A percentile compares a stretch with the other conserved stretches of the same genome.
Conservation (phyloP, 2,888 invertebrate genomes). For the Sympetrum striolatum region DNA sequence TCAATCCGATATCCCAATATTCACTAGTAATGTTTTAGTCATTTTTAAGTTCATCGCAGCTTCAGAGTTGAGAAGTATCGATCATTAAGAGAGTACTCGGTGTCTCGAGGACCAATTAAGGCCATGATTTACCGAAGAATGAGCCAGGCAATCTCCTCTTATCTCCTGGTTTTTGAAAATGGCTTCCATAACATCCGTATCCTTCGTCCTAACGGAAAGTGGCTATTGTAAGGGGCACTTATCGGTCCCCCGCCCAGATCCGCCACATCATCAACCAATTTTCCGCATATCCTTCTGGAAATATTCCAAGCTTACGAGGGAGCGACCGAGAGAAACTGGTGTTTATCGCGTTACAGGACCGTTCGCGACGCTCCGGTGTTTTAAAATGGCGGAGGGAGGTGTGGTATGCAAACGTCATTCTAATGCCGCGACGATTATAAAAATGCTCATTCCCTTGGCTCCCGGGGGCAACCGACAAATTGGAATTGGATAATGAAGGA, state of each 20-base stretch:
- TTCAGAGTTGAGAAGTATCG: no score
- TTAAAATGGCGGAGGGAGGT: conserved; percentile 5
- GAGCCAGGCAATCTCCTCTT: neutral
- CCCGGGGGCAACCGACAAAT: conserved; percentile 3
- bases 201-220: neutral
- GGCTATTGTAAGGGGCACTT: conserved; percentile 9
- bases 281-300: conserved; percentile 14
- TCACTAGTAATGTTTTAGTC: no score
- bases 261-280: conserved; percentile 16
- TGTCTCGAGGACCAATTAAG: neutral
- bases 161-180: neutral
- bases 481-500: neutral
- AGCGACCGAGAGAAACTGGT: conserved; percentile 4
- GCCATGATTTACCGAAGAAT: neutral
- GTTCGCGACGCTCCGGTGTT: neutral
- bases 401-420: neutral
- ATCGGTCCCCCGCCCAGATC: neutral
- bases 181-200: neutral
- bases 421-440: conserved; percentile 1
- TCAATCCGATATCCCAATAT: no score
- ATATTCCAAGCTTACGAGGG: neutral
- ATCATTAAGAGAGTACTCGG: neutral
- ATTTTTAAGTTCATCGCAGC: no score
- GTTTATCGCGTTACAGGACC: conserved; percentile 31
- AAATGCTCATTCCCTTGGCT: neutral